A percentile compares a stretch with the other conserved stretches of the same genome.
Evolutionary conservation across 2,888 invertebrate genomes (phyloP).

Genomic region (Seira musarum): DNA sequence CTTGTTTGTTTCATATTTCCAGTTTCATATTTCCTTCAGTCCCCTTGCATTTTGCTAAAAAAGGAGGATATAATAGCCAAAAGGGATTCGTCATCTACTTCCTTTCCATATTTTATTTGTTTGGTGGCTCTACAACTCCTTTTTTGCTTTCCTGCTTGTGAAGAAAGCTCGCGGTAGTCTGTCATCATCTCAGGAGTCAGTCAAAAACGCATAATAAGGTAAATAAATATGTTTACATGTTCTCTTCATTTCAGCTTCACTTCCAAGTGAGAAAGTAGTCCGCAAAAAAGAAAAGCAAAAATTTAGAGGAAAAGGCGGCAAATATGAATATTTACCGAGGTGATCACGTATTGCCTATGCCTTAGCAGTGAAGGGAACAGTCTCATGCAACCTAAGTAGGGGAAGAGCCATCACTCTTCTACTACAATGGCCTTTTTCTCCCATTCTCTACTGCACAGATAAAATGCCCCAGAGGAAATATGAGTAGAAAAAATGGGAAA

Average conservation of each 20-base stretch:
- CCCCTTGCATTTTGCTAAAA: too few species aligned
- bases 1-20: too few species aligned
- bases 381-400: background rate
- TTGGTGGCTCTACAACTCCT: too few species aligned
- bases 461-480: slow-evolving; percentile 12
- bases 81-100: background rate
- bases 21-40: too few species aligned
- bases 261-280: background rate
- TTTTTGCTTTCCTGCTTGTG: background rate
- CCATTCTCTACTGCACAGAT: slow-evolving; percentile 6
- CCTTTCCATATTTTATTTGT: background rate
- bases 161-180: background rate
- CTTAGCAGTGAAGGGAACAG: background rate
- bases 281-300: too few species aligned
- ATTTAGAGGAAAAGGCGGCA: background rate
- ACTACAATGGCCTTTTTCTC: background rate
- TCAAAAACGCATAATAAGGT: slow-evolving; percentile 10
- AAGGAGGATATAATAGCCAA: slow-evolving; percentile 5
- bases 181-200: slow-evolving; percentile 2
- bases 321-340: slow-evolving; percentile 3
- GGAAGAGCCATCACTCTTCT: background rate
- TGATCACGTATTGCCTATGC: background rate
- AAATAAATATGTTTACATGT: slow-evolving; percentile 8
- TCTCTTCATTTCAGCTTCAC: background rate
- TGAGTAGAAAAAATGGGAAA: slow-evolving; percentile 4